A percentile compares a stretch with the other conserved stretches of the same genome.
Conservation (phyloP, 2,888 invertebrate genomes). For the Leptinotarsa haldemani region DNA sequence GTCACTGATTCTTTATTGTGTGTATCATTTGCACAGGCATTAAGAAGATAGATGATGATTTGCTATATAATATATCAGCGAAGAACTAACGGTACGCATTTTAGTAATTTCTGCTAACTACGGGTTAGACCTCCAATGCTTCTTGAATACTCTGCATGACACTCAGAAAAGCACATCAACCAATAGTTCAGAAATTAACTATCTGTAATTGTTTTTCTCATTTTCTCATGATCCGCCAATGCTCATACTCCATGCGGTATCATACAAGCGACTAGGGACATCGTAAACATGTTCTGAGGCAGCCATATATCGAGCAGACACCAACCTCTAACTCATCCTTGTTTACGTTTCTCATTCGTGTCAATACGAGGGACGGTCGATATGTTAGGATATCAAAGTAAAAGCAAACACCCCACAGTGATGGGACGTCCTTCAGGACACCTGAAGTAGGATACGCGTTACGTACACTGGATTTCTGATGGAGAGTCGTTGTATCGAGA, state of each 20-base stretch:
- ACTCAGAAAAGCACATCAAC: no score
- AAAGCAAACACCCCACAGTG: slow-evolving; percentile 36
- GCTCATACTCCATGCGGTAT: slow-evolving; percentile 3
- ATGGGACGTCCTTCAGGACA: slow-evolving; percentile 15
- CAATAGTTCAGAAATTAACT: neutral
- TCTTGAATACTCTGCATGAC: no score
- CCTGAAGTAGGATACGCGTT: neutral
- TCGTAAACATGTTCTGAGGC: slow-evolving; percentile 15
- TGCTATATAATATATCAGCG: no score
- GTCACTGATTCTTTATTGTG: no score
- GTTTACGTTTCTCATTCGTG: slow-evolving; percentile 40
- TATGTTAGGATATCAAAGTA: slow-evolving; percentile 43
- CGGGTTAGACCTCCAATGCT: no score
- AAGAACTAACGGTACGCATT: no score
- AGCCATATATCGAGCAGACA: slow-evolving; percentile 16
- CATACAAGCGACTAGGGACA: slow-evolving; percentile 17
- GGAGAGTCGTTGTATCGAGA: no score
- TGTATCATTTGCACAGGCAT: no score
- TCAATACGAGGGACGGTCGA: slow-evolving; percentile 43
- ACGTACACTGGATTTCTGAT: no score
- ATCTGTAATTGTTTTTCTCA: neutral
- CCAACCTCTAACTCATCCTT: slow-evolving; percentile 40
- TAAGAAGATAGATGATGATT: no score
- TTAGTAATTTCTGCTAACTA: no score
- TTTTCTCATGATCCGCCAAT: neutral